A percentile compares a stretch with the other conserved stretches of the same genome.
phyloP scores from a whole-genome alignment of 2,888 invertebrate species.

The Opisthograptis luteolata region DNA sequence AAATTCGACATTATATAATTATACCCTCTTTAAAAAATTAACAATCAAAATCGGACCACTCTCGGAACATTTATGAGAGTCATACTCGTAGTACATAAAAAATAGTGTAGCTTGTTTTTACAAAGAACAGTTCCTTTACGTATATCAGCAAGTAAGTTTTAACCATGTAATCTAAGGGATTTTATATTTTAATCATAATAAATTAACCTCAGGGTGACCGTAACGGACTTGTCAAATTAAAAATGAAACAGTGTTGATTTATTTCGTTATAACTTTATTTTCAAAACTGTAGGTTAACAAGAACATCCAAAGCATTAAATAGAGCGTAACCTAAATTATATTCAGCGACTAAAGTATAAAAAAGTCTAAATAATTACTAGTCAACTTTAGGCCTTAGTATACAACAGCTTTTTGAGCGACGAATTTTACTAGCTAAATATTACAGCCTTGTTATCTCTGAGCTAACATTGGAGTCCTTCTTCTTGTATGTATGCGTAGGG shows the following conservation, averaged over 20 bases:
- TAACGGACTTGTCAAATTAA: too few relatives aligned
- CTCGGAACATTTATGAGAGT: too few relatives aligned
- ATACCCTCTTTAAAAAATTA: too few relatives aligned
- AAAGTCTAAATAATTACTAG: constrained; percentile 9
- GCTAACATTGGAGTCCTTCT: constrained; percentile 84
- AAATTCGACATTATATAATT: too few relatives aligned
- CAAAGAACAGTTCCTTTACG: too few relatives aligned
- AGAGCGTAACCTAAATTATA: constrained; percentile 26
- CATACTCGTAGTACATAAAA: too few relatives aligned
- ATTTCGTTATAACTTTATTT: constrained; percentile 9
- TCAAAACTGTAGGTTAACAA: constrained; percentile 19
- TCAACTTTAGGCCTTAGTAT: constrained; percentile 34
- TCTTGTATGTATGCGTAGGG: constrained; percentile 78
- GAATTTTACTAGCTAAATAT: constrained; percentile 33
- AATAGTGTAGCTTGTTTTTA: too few relatives aligned
- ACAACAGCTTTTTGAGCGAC: constrained; percentile 48
- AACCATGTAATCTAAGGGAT: too few relatives aligned
- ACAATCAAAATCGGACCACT: too few relatives aligned
- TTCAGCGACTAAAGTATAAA: constrained; percentile 31
- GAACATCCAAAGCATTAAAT: constrained; percentile 12
- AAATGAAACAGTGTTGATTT: not conserved
- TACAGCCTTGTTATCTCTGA: constrained; percentile 89
- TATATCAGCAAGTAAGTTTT: too few relatives aligned
- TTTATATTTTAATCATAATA: too few relatives aligned
- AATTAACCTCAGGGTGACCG: too few relatives aligned